Evolutionary conservation across 1,140 invertebrate species (phyloP).

Genomic region (Acyrthosiphon pisum): DNA sequence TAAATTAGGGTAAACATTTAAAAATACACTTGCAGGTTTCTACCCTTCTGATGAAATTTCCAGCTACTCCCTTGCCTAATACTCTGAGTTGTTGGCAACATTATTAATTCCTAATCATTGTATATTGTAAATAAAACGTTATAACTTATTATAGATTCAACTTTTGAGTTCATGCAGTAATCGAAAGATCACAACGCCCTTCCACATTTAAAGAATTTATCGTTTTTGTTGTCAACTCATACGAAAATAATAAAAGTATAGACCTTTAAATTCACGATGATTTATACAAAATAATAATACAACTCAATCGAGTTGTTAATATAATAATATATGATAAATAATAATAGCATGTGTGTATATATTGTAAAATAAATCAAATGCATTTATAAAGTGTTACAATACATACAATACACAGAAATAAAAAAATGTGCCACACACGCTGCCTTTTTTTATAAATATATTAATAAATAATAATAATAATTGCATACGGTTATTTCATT

Average conservation of each 20-base stretch:
- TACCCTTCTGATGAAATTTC: too few relatives aligned
- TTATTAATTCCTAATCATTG: neutral
- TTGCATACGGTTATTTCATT: neutral
- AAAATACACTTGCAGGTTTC: too few relatives aligned
- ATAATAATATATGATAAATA: neutral
- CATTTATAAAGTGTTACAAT: neutral
- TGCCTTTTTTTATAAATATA: neutral
- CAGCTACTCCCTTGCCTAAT: neutral
- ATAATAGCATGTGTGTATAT: neutral
- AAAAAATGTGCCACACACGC: neutral
- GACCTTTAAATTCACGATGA: neutral
- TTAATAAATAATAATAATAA: constrained; percentile 9
- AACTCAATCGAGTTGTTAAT: neutral
- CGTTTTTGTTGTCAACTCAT: neutral
- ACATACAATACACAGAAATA: neutral
- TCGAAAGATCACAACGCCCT: neutral
- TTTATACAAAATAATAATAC: neutral
- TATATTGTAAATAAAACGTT: neutral
- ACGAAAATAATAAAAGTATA: neutral
- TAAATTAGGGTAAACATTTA: too few relatives aligned
- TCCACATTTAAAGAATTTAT: neutral
- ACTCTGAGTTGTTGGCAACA: neutral
- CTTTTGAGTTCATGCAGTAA: neutral
- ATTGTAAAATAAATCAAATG: neutral
- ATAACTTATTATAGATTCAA: neutral